A percentile compares a stretch with the other conserved stretches of the same genome.
phyloP scores from a whole-genome alignment of 2,888 invertebrate species.

The Colostygia pectinataria region DNA sequence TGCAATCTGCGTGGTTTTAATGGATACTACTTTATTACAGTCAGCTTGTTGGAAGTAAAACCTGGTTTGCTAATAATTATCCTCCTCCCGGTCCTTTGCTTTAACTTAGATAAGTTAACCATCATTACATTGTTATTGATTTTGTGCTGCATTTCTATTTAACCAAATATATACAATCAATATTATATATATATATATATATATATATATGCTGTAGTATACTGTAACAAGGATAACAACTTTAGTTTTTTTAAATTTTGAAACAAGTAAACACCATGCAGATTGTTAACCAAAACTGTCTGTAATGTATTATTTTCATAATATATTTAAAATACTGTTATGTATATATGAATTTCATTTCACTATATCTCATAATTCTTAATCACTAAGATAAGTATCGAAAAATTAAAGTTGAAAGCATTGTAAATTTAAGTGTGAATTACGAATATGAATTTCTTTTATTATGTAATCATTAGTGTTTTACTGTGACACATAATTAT shows the following conservation, averaged over 20 bases:
- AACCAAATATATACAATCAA: too few relatives aligned
- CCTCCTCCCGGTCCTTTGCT: too few relatives aligned
- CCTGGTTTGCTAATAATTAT: too few relatives aligned
- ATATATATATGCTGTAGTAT: too few relatives aligned
- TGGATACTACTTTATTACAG: too few relatives aligned
- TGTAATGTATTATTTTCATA: neutral
- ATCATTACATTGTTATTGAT: too few relatives aligned
- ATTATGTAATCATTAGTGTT: slow-evolving; percentile 64
- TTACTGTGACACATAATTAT: slow-evolving; percentile 45
- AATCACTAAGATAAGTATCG: slow-evolving; percentile 43
- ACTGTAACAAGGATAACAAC: too few relatives aligned
- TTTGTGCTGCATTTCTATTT: too few relatives aligned
- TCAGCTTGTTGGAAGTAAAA: too few relatives aligned
- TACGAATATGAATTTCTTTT: slow-evolving; percentile 62
- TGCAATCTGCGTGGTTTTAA: neutral
- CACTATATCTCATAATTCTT: slow-evolving; percentile 38
- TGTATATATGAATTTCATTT: slow-evolving; percentile 61
- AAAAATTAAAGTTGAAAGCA: slow-evolving; percentile 47
- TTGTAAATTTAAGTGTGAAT: slow-evolving; percentile 73
- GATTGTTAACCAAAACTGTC: neutral
- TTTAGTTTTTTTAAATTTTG: too few relatives aligned
- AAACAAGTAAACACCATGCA: neutral
- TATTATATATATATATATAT: too few relatives aligned
- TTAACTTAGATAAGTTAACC: too few relatives aligned
- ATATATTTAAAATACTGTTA: slow-evolving; percentile 6